phyloP scores from a whole-genome alignment of 2,888 invertebrate species.

The Lamellibrachia columna region DNA sequence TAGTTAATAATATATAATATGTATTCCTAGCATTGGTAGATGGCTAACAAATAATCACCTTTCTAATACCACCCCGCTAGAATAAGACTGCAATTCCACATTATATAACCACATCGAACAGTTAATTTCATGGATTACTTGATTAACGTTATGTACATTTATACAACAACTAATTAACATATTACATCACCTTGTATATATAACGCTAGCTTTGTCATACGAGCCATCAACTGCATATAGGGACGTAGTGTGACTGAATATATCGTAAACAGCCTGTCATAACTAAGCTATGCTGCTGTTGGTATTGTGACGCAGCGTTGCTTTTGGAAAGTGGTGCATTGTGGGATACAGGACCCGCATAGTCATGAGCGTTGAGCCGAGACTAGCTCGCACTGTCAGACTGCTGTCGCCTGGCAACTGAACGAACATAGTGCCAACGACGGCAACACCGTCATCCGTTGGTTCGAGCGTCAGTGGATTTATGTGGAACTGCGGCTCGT shows the following conservation, averaged over 20 bases:
- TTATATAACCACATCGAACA: not conserved
- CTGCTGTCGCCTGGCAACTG: constrained; percentile 85
- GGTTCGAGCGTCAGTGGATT: constrained; percentile 88
- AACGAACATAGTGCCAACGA: constrained; percentile 90
- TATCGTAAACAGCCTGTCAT: not conserved
- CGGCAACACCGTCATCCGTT: constrained; percentile 86
- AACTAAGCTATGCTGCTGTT: not conserved
- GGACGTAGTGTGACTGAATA: not conserved
- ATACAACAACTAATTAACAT: not conserved
- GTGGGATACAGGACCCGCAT: constrained; percentile 33
- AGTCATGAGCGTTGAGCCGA: constrained; percentile 63
- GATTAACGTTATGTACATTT: not conserved
- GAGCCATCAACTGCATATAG: not conserved
- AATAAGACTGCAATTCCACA: not conserved
- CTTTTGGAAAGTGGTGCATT: not conserved
- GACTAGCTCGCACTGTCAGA: constrained; percentile 66
- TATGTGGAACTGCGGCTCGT: constrained; percentile 41
- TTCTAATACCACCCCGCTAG: not conserved
- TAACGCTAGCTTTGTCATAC: not conserved
- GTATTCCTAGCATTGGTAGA: not conserved
- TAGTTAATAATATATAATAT: not conserved
- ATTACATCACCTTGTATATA: not conserved
- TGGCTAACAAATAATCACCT: not conserved
- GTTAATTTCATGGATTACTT: not conserved
- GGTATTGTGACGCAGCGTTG: constrained; percentile 7